Conservation (phyloP, 2,113 vertebrate genomes). For the Cyanistes caeruleus region DNA sequence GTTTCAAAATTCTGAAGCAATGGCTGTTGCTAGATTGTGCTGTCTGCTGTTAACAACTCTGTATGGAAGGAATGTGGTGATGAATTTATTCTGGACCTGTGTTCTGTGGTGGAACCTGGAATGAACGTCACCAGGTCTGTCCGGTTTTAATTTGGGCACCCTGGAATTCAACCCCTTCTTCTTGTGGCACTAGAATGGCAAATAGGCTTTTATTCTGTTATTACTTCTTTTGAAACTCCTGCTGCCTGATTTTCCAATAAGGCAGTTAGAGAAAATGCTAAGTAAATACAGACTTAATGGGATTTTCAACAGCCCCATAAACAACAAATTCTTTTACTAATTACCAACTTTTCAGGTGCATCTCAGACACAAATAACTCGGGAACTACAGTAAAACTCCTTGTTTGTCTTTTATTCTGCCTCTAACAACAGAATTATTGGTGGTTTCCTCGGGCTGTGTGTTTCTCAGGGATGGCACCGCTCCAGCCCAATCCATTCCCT, state of each 20-base stretch:
- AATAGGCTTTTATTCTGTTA: neutral
- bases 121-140: neutral
- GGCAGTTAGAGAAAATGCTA: neutral
- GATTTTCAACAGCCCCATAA: conserved; percentile 22
- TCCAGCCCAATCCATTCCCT: neutral
- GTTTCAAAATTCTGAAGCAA: neutral
- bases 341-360: conserved; percentile 38
- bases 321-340: conserved; percentile 31
- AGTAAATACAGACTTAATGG: conserved; percentile 24
- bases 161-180: neutral
- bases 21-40: neutral
- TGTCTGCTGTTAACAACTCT: neutral
- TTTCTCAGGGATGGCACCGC: neutral
- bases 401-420: neutral
- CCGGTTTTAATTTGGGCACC: neutral
- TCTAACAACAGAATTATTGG: neutral
- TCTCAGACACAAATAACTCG: conserved; percentile 6
- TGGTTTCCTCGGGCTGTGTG: neutral
- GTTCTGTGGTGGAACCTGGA: neutral
- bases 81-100: neutral
- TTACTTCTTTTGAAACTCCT: neutral
- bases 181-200: neutral
- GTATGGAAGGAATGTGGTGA: neutral
- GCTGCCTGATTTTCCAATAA: neutral
- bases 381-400: neutral